These are phyloP conservation scores for Cosmia trapezina DNA, from an alignment of 2,888 invertebrate species.

Conservation along the genomic window DNA sequence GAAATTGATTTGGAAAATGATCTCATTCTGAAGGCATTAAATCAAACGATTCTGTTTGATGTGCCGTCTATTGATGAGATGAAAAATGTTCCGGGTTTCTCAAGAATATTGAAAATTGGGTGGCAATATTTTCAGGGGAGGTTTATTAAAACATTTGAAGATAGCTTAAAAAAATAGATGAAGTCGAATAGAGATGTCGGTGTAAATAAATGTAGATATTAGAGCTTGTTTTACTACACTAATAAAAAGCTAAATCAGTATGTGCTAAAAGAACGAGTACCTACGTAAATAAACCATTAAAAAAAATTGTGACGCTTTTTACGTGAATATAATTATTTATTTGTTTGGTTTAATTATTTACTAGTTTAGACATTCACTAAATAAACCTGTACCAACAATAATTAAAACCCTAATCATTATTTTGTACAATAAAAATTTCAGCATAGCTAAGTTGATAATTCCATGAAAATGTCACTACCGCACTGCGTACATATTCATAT, in stretches of 20 bases:
- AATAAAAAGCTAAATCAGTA: no score
- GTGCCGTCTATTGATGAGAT: conserved; percentile 55
- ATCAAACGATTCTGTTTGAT: conserved; percentile 59
- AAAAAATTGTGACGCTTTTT: no score
- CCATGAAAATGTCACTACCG: conserved; percentile 36
- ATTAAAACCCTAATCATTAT: background rate
- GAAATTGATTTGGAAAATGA: conserved; percentile 58
- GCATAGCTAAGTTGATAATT: background rate
- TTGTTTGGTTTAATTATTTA: background rate
- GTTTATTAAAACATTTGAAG: conserved; percentile 30
- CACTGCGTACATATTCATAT: conserved; percentile 54
- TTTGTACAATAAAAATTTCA: background rate
- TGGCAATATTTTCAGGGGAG: conserved; percentile 4
- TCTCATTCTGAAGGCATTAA: conserved; percentile 55
- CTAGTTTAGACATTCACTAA: background rate
- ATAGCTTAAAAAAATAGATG: background rate
- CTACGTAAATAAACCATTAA: no score
- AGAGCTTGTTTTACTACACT: background rate
- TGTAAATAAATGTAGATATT: background rate
- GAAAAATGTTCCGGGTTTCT: conserved; percentile 50
- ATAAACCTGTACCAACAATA: background rate
- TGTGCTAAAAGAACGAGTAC: no score
- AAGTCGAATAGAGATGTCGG: background rate
- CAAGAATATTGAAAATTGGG: conserved; percentile 40
- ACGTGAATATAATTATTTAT: background rate